Evolutionary conservation across 1,140 invertebrate genomes (phyloP), one percentile per base, ranked within the genome.

Genomic region (Sipha flava): DNA sequence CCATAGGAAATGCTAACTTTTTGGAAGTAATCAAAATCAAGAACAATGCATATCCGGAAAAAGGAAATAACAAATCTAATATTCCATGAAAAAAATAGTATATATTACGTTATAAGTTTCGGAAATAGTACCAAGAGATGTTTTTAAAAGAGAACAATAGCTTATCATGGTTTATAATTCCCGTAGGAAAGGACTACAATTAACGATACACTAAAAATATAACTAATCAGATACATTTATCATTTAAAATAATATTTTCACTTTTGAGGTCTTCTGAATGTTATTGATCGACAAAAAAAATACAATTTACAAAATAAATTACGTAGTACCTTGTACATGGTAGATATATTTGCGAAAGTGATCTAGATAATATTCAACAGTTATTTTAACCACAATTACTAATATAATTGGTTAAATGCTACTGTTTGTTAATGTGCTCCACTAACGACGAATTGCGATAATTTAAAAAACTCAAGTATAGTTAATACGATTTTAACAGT

Each of bases 11-110:
- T 34, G 12, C 37, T 26, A 29, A 47, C 18, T 14, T 47, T 10
- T 47, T n/a, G 4, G 43, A 43, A 47, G 40, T 70, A 45, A 70
- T 70, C 23, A 68, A 70, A 7, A 47, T 47, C 23, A 18, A 77
- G 34, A 77, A 77, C 73, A 77, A 77, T 77, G 52, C 52, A 40
- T 26, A 77, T 77, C 73, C 73, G 73, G 73, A 77, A 77, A 77
- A 43, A 57, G 73, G 73, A 77, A 77, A 77, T 59, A 57, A 59
- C 31, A 43, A 57, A 43, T 59, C 23, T 43, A 7, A 16, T 77
- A 57, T 77, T 77, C 52, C 31, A 77, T 43, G 21, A 26, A 75
- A 75, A 75, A 77, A 57, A 77, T 52, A 59, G 43, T 77, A 54
- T 26, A n/a, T 21, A 37, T 59, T 77, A 77, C 73, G 37, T 43